Evolutionary conservation across 2,888 invertebrate species (phyloP).

Genomic region (Frankliniella fusca): DNA sequence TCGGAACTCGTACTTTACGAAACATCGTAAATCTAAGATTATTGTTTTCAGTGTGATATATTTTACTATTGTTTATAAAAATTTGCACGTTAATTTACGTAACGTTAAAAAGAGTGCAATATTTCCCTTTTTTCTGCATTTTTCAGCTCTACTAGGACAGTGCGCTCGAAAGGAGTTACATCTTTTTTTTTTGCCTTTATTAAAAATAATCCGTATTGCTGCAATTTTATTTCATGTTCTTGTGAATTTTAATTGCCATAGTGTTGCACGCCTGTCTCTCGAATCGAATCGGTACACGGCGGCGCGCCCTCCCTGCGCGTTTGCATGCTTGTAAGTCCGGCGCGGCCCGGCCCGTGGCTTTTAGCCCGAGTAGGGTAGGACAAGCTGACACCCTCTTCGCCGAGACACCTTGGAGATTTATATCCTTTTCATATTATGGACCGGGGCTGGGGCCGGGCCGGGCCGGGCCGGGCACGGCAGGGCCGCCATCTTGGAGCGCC

Average conservation of each 20-base stretch:
- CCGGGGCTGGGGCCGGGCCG: background rate
- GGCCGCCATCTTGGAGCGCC: too few species aligned
- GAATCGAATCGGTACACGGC: background rate
- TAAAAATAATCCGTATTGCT: background rate
- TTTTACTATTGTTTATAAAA: too few species aligned
- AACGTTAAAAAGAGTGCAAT: too few species aligned
- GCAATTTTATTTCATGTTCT: background rate
- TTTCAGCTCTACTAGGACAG: too few species aligned
- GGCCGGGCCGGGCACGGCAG: background rate
- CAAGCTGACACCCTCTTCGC: background rate
- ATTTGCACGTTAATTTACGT: too few species aligned
- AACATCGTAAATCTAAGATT: too few species aligned
- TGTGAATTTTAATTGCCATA: background rate
- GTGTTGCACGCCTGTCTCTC: background rate
- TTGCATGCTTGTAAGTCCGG: background rate
- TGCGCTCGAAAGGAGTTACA: background rate
- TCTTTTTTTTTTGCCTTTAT: too few species aligned
- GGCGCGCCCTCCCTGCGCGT: too few species aligned
- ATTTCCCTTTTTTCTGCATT: too few species aligned
- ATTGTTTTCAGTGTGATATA: too few species aligned
- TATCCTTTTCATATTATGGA: conserved; percentile 13
- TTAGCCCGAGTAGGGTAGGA: conserved; percentile 10
- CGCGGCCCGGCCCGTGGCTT: background rate
- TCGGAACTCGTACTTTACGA: too few species aligned
- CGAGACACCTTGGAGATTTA: conserved; percentile 13